A percentile compares a stretch with the other conserved stretches of the same genome.
Evolutionary conservation across 2,113 vertebrate genomes (phyloP).

Genomic region (Psettodes erumei): DNA sequence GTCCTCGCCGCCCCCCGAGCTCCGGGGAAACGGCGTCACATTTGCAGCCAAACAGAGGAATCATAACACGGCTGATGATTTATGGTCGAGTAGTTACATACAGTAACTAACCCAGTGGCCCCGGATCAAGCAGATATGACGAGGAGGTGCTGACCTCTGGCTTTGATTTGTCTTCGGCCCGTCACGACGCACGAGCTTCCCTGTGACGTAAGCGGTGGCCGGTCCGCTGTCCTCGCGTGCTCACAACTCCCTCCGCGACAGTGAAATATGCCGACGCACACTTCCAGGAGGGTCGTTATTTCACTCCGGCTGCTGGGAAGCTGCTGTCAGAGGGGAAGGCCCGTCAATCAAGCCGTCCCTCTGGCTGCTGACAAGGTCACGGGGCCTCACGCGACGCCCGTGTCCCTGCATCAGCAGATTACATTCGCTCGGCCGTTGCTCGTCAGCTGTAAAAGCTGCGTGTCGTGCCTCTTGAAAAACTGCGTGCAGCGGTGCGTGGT

Average conservation of each 20-base stretch:
- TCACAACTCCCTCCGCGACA: background rate
- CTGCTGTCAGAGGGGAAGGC: conserved; percentile 53
- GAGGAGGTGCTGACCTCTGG: conserved; percentile 30
- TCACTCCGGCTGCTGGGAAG: conserved; percentile 32
- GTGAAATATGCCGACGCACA: conserved; percentile 27
- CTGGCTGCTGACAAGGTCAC: conserved; percentile 63
- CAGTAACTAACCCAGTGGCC: conserved; percentile 2
- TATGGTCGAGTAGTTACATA: conserved; percentile 7
- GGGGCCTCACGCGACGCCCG: conserved; percentile 34
- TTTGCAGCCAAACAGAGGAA: conserved; percentile 1
- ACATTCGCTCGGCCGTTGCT: conserved; percentile 9
- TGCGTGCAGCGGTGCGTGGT: too few relatives aligned
- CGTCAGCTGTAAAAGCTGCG: background rate
- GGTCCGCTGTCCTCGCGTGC: background rate
- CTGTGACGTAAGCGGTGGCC: conserved; percentile 6
- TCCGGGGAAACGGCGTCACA: conserved; percentile 8
- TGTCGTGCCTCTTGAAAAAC: background rate
- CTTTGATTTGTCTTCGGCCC: conserved; percentile 32
- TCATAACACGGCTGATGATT: conserved; percentile 43
- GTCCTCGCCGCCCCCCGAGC: background rate
- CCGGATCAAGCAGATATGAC: conserved; percentile 13
- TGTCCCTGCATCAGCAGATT: conserved; percentile 55
- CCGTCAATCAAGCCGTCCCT: conserved; percentile 63
- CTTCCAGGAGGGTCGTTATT: conserved; percentile 33
- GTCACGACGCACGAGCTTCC: conserved; percentile 35